Base-by-base conservation (phyloP, 2,113 vertebrate species). In the Meriones unguiculatus region DNA sequence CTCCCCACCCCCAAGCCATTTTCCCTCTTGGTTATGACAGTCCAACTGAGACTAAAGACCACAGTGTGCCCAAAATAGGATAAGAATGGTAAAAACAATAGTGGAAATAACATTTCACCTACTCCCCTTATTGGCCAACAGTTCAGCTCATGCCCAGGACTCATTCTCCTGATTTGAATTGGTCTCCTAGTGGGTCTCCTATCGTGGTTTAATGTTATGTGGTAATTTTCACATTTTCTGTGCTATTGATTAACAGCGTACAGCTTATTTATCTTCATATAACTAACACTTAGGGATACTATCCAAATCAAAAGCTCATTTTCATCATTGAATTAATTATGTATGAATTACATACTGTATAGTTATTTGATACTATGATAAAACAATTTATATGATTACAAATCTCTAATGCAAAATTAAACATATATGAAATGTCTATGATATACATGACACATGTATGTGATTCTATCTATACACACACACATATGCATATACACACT, bases 31-130 rank as follows among this genome's bases (percentile, higher is more conserved):
- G 5, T 41, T 24, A 38, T 4, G 5, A 52, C 62, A 57, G 30
- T 86, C 73, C 70, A 81, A 46, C 75, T 89, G n/a, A 62, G 38
- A 91, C 93, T 81, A 91, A 94, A 77, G 32, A 35, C 41, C 25
- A 17, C 46, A 91, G 70, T 87, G 64, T 85, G 89, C 28, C 46
- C 93, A 73, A 80, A 3, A 22, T 12, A 8, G 70, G 38, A 22
- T 46, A 76, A 11, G 35, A 75, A 88, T 17, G 32, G 67, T 28
- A 15, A 57, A 69, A 80, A 94, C 7, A 62, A 80, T 32, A 9
- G 46, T 8, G 78, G 62, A 88, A 25, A 84, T 80, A 24, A 38
- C 1, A 2, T 76, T 54, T 52, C 64, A 67, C 73, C 14, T 32
- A 92, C 82, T 86, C 84, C 41, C 76, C 35, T 67, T 7, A 12